Percentiles rank a stretch among this genome's conserved stretches.
Conservation (phyloP, 2,797 vertebrate genomes). For the Meriones psammophilus region DNA sequence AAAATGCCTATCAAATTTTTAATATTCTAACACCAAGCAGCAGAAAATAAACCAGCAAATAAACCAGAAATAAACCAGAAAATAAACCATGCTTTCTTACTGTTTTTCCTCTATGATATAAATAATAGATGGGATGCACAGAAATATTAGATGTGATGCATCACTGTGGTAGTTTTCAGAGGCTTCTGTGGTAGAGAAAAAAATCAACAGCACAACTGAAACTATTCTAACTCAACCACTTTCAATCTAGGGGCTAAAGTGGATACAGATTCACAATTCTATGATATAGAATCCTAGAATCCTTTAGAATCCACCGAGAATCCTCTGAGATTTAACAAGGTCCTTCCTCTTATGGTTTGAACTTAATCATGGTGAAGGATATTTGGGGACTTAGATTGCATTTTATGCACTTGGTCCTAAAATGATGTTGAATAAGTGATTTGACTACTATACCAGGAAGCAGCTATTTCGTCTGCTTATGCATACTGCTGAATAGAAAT, state of each 20-base stretch:
- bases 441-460: background rate
- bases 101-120: background rate
- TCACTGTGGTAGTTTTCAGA: background rate
- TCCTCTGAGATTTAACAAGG: background rate
- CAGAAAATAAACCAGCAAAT: background rate
- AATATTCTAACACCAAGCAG: slow-evolving; percentile 6
- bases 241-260: background rate
- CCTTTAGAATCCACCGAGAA: background rate
- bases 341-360: slow-evolving; percentile 5
- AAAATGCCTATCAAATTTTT: slow-evolving; percentile 2
- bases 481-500: slow-evolving; percentile 43
- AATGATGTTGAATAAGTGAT: slow-evolving; percentile 37
- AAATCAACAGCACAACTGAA: background rate
- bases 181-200: background rate
- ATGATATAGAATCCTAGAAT: background rate
- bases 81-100: background rate
- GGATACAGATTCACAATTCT: background rate
- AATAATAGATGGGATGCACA: background rate
- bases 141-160: background rate
- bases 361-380: background rate
- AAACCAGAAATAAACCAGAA: background rate
- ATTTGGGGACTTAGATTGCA: background rate
- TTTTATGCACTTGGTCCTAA: slow-evolving; percentile 18
- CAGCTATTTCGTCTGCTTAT: slow-evolving; percentile 52
- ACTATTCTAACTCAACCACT: background rate